A percentile compares a stretch with the other conserved stretches of the same genome.
These are phyloP conservation scores for Caenorhabditis becei DNA, from an alignment of 2,888 invertebrate species.

Conservation along the genomic window DNA sequence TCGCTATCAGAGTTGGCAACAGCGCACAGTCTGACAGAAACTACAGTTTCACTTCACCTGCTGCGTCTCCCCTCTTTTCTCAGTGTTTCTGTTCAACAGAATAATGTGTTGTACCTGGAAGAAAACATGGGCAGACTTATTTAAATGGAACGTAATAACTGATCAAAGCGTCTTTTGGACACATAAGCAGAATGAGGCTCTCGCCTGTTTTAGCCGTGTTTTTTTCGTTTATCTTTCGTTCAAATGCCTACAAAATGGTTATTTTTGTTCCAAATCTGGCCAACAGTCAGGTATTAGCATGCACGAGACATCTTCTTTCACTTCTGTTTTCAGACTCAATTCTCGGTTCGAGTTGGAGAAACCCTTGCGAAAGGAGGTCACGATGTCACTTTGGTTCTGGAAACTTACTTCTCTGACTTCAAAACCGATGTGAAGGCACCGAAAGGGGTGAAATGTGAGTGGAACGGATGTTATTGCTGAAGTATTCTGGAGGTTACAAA, in stretches of 20 bases:
- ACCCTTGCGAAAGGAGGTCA: slow-evolving; percentile 66
- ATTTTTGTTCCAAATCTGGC: slow-evolving; percentile 63
- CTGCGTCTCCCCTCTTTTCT: not conserved
- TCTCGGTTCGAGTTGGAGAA: slow-evolving; percentile 65
- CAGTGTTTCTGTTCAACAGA: not conserved
- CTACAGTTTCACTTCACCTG: not conserved
- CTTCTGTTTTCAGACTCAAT: slow-evolving; percentile 57
- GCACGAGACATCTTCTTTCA: too few species aligned
- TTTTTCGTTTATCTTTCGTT: not conserved
- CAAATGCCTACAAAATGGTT: slow-evolving; percentile 55
- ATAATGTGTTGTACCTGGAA: too few species aligned
- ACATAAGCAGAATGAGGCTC: too few species aligned
- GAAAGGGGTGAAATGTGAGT: slow-evolving; percentile 39
- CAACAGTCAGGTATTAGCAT: slow-evolving; percentile 71
- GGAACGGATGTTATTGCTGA: not conserved
- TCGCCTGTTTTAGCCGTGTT: not conserved
- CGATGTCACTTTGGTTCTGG: slow-evolving; percentile 66
- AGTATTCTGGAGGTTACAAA: not conserved
- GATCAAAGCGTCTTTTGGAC: not conserved
- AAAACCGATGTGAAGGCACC: slow-evolving; percentile 46
- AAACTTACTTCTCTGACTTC: slow-evolving; percentile 27
- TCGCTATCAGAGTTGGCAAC: not conserved
- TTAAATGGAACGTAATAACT: not conserved
- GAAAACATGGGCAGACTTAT: too few species aligned
- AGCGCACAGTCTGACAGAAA: not conserved